These are phyloP conservation scores for Polyploca ridens DNA, from an alignment of 2,888 invertebrate species.

Conservation along the genomic window DNA sequence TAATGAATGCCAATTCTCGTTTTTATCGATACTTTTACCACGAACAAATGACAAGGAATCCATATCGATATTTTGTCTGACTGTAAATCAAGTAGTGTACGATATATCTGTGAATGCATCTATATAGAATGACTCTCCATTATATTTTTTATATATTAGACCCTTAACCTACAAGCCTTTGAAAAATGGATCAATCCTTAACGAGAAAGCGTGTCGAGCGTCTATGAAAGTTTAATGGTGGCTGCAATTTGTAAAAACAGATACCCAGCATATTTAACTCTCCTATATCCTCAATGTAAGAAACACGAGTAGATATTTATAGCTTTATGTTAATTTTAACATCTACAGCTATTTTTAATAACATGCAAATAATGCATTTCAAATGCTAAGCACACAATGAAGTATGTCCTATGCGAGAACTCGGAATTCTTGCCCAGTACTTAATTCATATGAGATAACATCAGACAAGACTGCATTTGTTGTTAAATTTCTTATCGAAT, in stretches of 20 bases:
- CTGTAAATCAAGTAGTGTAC: too few relatives aligned
- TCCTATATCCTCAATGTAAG: background rate
- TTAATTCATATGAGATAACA: too few relatives aligned
- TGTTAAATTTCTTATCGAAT: too few relatives aligned
- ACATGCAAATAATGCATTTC: slow-evolving; percentile 3
- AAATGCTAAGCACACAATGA: background rate
- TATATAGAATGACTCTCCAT: too few relatives aligned
- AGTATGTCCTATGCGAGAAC: background rate
- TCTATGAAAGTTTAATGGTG: background rate
- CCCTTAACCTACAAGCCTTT: background rate
- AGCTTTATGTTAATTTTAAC: background rate
- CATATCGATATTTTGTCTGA: too few relatives aligned
- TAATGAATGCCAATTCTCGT: too few relatives aligned
- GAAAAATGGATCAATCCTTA: background rate
- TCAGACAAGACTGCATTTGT: too few relatives aligned
- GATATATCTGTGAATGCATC: too few relatives aligned
- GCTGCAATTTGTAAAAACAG: slow-evolving; percentile 7
- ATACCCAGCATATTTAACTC: background rate
- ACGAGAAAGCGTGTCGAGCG: background rate
- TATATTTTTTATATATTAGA: too few relatives aligned
- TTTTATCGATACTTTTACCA: too few relatives aligned
- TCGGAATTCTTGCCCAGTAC: too few relatives aligned
- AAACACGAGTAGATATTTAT: background rate
- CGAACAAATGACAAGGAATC: too few relatives aligned
- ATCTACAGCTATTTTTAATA: background rate